phyloP scores from a whole-genome alignment of 2,797 vertebrate genomes.

The Phyllotis vaccarum region DNA sequence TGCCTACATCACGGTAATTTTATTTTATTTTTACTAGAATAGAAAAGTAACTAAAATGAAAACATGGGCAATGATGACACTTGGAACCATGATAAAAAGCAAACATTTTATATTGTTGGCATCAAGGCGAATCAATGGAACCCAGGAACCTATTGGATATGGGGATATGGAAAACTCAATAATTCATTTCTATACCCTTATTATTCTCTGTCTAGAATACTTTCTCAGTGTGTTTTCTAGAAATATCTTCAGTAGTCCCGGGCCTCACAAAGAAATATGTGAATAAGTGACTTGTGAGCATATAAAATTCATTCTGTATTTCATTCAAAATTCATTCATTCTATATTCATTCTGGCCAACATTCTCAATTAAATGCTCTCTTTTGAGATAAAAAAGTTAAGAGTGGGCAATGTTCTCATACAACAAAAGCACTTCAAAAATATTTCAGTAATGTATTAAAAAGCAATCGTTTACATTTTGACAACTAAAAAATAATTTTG shows the following conservation, averaged over 20 bases:
- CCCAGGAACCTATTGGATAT: not conserved
- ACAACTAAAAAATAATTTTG: not conserved
- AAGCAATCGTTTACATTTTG: conserved; percentile 6
- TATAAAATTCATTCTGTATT: no score
- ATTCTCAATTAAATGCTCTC: not conserved
- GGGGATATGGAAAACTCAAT: not conserved
- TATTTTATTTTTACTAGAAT: not conserved
- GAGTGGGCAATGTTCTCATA: not conserved
- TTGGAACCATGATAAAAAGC: not conserved
- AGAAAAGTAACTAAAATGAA: not conserved
- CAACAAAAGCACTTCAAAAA: not conserved
- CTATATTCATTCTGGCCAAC: not conserved
- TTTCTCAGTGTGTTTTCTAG: not conserved
- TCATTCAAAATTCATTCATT: no score
- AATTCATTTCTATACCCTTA: not conserved
- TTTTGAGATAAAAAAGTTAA: not conserved
- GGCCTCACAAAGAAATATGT: not conserved
- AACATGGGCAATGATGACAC: not conserved
- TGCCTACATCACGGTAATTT: not conserved
- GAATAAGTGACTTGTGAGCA: not conserved
- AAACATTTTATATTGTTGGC: not conserved
- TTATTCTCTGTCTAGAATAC: not conserved
- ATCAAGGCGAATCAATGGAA: not conserved
- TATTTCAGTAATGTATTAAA: conserved; percentile 12
- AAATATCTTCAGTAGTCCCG: not conserved